These are phyloP conservation scores for Mustela nigripes DNA, from an alignment of 2,113 vertebrate genomes.

Conservation along the genomic window DNA sequence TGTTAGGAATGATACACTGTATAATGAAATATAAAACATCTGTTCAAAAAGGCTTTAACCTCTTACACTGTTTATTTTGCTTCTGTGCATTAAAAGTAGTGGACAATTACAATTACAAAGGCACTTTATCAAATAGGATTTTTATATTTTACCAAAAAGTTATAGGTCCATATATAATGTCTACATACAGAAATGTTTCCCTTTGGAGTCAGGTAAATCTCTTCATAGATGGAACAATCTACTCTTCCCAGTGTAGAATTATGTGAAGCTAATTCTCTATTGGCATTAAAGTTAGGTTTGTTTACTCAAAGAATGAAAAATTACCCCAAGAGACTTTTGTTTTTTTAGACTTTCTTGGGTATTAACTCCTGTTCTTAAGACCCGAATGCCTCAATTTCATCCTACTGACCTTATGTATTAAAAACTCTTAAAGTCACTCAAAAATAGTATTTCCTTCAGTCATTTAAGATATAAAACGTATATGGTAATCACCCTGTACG, in stretches of 20 bases:
- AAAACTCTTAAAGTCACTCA: neutral
- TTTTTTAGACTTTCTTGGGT: neutral
- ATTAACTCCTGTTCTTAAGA: neutral
- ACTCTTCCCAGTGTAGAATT: neutral
- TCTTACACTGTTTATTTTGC: neutral
- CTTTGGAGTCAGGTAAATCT: neutral
- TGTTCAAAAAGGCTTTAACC: neutral
- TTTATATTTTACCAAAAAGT: constrained; percentile 17
- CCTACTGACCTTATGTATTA: neutral
- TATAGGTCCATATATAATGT: neutral
- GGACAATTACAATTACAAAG: neutral
- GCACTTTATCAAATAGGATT: neutral
- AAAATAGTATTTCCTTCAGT: neutral
- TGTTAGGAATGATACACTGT: neutral
- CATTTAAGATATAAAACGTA: neutral
- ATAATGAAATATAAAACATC: neutral
- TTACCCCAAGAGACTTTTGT: neutral
- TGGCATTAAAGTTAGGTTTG: neutral
- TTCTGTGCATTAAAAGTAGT: neutral
- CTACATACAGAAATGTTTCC: neutral
- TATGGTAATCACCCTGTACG: neutral
- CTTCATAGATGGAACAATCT: neutral
- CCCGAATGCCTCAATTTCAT: neutral
- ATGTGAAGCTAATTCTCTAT: neutral
- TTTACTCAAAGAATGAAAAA: neutral